phyloP scores from a whole-genome alignment of 2,888 invertebrate genomes.

The Stomorhina lunata region DNA sequence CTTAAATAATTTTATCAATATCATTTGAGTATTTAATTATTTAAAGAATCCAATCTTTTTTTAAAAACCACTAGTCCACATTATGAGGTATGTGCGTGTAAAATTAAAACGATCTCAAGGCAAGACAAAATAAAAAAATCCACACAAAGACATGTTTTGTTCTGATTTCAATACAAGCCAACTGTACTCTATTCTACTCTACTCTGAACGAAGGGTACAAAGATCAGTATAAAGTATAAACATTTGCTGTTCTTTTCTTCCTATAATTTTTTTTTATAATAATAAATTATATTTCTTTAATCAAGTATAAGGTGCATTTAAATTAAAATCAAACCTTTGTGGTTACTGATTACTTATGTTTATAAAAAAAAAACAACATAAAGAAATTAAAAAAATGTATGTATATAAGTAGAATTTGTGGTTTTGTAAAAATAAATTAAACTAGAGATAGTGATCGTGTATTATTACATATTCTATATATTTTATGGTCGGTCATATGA shows the following conservation, averaged over 20 bases:
- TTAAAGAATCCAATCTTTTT: slow-evolving; percentile 14
- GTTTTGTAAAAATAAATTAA: slow-evolving; percentile 31
- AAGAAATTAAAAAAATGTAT: background rate
- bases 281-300: slow-evolving; percentile 38
- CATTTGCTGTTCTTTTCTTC: background rate
- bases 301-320: slow-evolving; percentile 47
- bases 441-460: slow-evolving; percentile 43
- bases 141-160: slow-evolving; percentile 60
- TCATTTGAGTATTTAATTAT: no score
- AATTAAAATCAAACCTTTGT: slow-evolving; percentile 55
- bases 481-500: slow-evolving; percentile 39
- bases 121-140: background rate
- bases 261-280: slow-evolving; percentile 9
- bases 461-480: slow-evolving; percentile 30
- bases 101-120: slow-evolving; percentile 14
- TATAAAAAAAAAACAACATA: background rate
- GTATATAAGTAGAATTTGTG: slow-evolving; percentile 32
- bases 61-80: background rate
- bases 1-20: no score
- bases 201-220: slow-evolving; percentile 52
- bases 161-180: slow-evolving; percentile 31
- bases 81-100: slow-evolving; percentile 2
- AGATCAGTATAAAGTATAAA: slow-evolving; percentile 40
- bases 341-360: slow-evolving; percentile 38
- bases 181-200: slow-evolving; percentile 37